Conservation (phyloP, 2,888 invertebrate genomes). For the Chelonus formosanus region DNA sequence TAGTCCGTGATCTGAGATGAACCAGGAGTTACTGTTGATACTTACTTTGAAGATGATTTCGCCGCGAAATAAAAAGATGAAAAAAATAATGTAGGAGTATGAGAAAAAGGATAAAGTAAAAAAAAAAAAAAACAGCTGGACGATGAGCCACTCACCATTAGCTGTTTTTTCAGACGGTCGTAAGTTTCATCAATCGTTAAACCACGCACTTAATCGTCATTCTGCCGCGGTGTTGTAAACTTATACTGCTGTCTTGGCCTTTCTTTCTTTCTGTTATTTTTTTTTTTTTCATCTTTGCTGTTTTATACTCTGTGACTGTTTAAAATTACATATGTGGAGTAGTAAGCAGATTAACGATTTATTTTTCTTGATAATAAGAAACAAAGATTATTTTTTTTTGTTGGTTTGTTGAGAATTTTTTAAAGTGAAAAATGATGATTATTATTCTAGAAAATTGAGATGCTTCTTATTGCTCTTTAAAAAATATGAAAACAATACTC, state of each 20-base stretch:
- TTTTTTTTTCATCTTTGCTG: conserved; percentile 31
- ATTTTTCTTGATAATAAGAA: too few relatives aligned
- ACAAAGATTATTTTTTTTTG: too few relatives aligned
- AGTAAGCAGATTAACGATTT: background rate
- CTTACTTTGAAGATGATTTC: too few relatives aligned
- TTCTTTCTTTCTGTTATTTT: conserved; percentile 22
- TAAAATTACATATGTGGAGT: conserved; percentile 1
- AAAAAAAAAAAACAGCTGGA: conserved; percentile 27
- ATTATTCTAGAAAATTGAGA: too few relatives aligned
- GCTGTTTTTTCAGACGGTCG: conserved; percentile 41
- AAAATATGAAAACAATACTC: too few relatives aligned
- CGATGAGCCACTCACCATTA: conserved; percentile 40
- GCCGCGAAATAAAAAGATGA: conserved; percentile 1
- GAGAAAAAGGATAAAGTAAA: conserved; percentile 6
- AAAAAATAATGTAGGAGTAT: conserved; percentile 21
- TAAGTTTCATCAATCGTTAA: conserved; percentile 59
- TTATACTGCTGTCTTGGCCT: conserved; percentile 37
- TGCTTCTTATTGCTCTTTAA: too few relatives aligned
- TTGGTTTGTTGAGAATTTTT: too few relatives aligned
- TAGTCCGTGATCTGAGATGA: background rate
- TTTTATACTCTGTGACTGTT: conserved; percentile 31
- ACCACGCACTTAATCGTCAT: conserved; percentile 62
- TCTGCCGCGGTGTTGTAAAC: conserved; percentile 62
- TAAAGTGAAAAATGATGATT: too few relatives aligned
- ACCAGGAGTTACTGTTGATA: conserved; percentile 17